phyloP scores from a whole-genome alignment of 2,888 invertebrate species.

The Apodemia mormo region DNA sequence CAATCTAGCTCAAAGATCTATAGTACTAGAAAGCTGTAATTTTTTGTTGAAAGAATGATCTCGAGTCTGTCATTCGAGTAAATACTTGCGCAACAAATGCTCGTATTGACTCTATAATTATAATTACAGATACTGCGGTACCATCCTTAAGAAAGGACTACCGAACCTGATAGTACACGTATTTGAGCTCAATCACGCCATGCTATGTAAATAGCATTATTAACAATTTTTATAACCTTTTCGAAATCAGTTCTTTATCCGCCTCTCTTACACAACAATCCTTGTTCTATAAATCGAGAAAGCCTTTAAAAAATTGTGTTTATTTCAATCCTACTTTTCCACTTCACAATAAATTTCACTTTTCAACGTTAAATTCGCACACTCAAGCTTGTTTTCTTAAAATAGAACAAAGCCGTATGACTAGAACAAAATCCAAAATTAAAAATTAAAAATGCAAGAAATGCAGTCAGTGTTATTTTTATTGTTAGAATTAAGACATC shows the following conservation, averaged over 20 bases:
- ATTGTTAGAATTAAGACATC: neutral
- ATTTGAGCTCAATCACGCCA: too few relatives aligned
- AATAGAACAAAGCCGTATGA: constrained; percentile 25
- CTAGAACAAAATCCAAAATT: constrained; percentile 21
- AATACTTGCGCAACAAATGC: too few relatives aligned
- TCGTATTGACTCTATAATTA: too few relatives aligned
- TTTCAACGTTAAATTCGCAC: constrained; percentile 23
- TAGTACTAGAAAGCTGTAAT: too few relatives aligned
- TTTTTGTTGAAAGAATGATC: too few relatives aligned
- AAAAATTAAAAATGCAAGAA: constrained; percentile 12
- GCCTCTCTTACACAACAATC: neutral
- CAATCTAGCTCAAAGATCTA: too few relatives aligned
- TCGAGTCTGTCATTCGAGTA: too few relatives aligned
- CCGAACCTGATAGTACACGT: too few relatives aligned
- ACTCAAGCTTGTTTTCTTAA: constrained; percentile 21
- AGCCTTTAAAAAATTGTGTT: neutral
- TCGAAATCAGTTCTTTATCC: neutral
- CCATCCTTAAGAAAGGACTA: too few relatives aligned
- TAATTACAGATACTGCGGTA: too few relatives aligned
- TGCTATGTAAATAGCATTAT: neutral
- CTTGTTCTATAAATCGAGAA: neutral
- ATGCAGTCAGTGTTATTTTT: constrained; percentile 3
- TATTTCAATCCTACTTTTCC: neutral
- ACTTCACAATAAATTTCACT: constrained; percentile 13
- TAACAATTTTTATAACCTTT: neutral